Evolutionary conservation across 2,113 vertebrate species (phyloP), one percentile per base, ranked within the genome.

Genomic region (Chaenogobius annularis): DNA sequence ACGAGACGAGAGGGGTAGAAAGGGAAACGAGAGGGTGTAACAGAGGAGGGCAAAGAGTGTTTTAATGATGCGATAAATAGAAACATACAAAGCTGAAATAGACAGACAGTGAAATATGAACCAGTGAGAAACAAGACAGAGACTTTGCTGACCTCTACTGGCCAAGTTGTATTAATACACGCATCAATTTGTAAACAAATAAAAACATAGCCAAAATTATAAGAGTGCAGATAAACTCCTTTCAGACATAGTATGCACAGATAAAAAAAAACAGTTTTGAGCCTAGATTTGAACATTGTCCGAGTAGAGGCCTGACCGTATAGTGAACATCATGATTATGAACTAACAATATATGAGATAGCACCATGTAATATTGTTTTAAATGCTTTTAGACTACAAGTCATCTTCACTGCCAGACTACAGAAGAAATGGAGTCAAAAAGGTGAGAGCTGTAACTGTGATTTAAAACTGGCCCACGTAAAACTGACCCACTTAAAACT

Each of bases 351-450:
- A 0, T 9, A 23, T 20, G n/a, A 26, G n/a, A 23, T 3, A 10
- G 10, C 17, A 20, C 13, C 8, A 23, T 56, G 55, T 26, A 58
- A 9, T 55, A 20, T 26, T 59, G 13, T 59, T 59, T 13, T 6
- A 6, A 3, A 7, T 40, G 37, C 37, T 73, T 75, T 81, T 90
- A 98, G 97, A 98, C 88, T 95, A 95, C 79, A 98, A 98, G 87
- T 97, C 96, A 0, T 93, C 96, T 63, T 98, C 97, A 5, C 92
- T 99, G 66, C 97, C 97, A 77, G 96, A 95, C 68, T 98, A 98
- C 77, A 93, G 96, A 74, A 95, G 92, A 82, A 98, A 96, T 0
- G 94, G 93, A 73, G 79, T 96, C 23, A 96, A 96, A 90, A 93
- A 96, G 92, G 97, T 98, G 84, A 94, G 95, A 58, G 26, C 56